phyloP scores from a whole-genome alignment of 2,797 vertebrate genomes.

The Arnoldichthys spilopterus region DNA sequence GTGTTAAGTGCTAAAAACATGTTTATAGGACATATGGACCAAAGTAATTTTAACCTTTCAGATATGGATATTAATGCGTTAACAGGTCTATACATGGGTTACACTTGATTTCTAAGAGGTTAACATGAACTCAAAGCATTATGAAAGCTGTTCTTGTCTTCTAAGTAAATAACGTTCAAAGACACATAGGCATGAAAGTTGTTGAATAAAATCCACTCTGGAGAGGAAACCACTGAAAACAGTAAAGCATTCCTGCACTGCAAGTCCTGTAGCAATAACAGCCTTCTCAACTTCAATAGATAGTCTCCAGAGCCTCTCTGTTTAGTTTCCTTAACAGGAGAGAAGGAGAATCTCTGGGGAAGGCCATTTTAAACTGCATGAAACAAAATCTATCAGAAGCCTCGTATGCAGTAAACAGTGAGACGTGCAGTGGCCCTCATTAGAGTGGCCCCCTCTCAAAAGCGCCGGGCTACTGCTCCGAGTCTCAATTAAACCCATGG shows the following conservation, averaged over 20 bases:
- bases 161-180: not conserved
- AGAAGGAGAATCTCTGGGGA: constrained; percentile 26
- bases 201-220: not conserved
- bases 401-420: constrained; percentile 18
- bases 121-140: not conserved
- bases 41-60: not conserved
- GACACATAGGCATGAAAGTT: constrained; percentile 13
- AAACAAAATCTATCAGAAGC: constrained; percentile 65
- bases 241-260: not conserved
- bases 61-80: not conserved
- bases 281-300: constrained; percentile 13
- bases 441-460: constrained; percentile 36
- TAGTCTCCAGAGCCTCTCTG: not conserved
- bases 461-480: constrained; percentile 62
- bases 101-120: not conserved
- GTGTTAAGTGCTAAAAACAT: not conserved
- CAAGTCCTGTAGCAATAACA: constrained; percentile 17
- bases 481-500: constrained; percentile 63
- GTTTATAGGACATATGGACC: not conserved
- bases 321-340: constrained; percentile 25
- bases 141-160: not conserved
- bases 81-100: not conserved
- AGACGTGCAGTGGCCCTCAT: constrained; percentile 20
- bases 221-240: constrained; percentile 15
- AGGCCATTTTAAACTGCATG: constrained; percentile 37